Percentiles rank a stretch among this genome's conserved stretches.
Evolutionary conservation across 2,888 invertebrate species (phyloP).

Genomic region (Himalopsyche tibetana): DNA sequence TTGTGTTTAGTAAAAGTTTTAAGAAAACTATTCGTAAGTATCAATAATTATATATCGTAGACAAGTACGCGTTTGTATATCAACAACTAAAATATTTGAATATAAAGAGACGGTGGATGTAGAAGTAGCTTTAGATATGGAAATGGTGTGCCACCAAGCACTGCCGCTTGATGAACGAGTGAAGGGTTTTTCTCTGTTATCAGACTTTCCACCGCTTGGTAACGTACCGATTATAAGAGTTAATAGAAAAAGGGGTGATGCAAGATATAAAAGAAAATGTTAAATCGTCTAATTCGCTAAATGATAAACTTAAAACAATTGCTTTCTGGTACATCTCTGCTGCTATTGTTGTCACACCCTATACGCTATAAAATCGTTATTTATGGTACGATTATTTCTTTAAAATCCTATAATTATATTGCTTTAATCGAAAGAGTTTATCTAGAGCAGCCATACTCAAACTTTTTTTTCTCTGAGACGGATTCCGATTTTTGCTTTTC

Average conservation of each 20-base stretch:
- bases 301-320: slow-evolving; percentile 32
- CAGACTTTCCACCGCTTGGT: slow-evolving; percentile 46
- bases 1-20: no score
- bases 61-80: neutral
- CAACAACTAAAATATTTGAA: neutral
- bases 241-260: slow-evolving; percentile 60
- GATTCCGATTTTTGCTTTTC: no score
- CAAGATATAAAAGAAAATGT: slow-evolving; percentile 26
- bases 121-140: neutral
- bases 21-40: neutral
- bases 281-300: slow-evolving; percentile 23
- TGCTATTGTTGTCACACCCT: neutral
- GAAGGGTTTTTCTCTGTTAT: slow-evolving; percentile 43
- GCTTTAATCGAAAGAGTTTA: no score
- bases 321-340: slow-evolving; percentile 23
- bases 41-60: neutral
- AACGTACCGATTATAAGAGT: slow-evolving; percentile 56
- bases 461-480: no score
- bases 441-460: no score
- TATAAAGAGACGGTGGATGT: neutral
- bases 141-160: slow-evolving; percentile 39
- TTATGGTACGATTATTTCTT: no score
- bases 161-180: slow-evolving; percentile 37
- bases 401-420: no score
- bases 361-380: neutral